These are phyloP conservation scores for Chloropsis cyanopogon DNA, from an alignment of 2,113 vertebrate genomes.

Conservation along the genomic window DNA sequence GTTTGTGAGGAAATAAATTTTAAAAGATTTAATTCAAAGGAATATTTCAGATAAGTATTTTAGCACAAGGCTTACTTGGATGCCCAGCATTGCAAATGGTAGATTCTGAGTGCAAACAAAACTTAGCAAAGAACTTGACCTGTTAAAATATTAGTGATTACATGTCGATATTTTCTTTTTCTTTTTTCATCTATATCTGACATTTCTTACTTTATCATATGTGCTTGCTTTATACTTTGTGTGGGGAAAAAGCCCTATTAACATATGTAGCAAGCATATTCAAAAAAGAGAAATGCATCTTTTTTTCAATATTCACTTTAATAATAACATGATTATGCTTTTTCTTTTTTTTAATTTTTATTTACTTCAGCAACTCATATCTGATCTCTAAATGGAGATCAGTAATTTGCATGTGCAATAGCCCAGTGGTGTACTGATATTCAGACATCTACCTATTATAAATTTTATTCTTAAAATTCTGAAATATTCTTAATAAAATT, in stretches of 20 bases:
- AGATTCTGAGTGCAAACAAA: not conserved
- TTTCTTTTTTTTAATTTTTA: not conserved
- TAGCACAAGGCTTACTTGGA: not conserved
- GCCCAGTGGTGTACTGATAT: not conserved
- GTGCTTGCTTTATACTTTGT: not conserved
- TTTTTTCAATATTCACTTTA: not conserved
- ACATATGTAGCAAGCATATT: not conserved
- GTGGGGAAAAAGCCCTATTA: rapidly evolving
- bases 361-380: not conserved
- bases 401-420: not conserved
- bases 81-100: not conserved
- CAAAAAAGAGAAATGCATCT: not conserved
- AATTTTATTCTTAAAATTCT: not conserved
- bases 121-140: not conserved
- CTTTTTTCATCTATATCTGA: not conserved
- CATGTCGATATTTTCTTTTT: not conserved
- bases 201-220: not conserved
- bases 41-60: not conserved
- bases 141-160: not conserved
- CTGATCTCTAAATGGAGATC: not conserved
- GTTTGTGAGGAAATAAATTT: not conserved
- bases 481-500: not conserved
- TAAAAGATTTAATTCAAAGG: not conserved
- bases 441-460: not conserved
- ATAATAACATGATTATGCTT: not conserved